phyloP scores from a whole-genome alignment of 2,797 vertebrate species.

The Sarcoramphus papa region DNA sequence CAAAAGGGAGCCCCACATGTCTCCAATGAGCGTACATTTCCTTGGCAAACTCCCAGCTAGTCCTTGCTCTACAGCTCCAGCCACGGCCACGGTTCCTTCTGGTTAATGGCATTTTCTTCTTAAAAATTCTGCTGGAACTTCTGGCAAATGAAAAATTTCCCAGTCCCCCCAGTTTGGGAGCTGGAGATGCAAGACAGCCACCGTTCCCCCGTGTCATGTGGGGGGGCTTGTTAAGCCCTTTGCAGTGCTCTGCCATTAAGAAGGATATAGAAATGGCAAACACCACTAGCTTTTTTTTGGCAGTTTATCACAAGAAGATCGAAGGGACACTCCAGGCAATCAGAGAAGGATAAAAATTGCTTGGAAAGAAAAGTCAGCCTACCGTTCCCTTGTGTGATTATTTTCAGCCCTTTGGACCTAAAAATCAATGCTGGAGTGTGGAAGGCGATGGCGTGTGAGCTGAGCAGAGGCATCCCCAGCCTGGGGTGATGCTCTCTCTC shows the following conservation, averaged over 20 bases:
- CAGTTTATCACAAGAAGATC: background rate
- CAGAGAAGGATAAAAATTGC: background rate
- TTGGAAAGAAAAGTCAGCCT: background rate
- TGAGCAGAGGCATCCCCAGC: background rate
- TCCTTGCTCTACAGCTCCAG: background rate
- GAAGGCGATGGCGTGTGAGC: accelerated
- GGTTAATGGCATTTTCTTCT: background rate
- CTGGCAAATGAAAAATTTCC: background rate
- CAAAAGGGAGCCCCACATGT: background rate
- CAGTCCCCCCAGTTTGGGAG: background rate
- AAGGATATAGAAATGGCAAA: background rate
- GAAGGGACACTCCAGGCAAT: background rate
- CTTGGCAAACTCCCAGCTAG: background rate
- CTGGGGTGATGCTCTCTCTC: background rate
- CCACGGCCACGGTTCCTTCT: accelerated
- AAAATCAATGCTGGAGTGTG: background rate
- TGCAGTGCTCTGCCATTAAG: background rate
- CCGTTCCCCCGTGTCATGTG: accelerated
- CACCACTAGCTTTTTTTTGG: background rate
- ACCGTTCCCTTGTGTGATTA: background rate
- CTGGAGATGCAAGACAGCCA: background rate
- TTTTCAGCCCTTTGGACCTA: background rate
- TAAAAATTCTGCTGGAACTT: background rate
- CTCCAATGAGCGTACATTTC: accelerated
- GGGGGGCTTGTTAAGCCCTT: background rate